A percentile compares a stretch with the other conserved stretches of the same genome.
phyloP scores from a whole-genome alignment of 2,113 vertebrate genomes.

The Synodontis membranacea region DNA sequence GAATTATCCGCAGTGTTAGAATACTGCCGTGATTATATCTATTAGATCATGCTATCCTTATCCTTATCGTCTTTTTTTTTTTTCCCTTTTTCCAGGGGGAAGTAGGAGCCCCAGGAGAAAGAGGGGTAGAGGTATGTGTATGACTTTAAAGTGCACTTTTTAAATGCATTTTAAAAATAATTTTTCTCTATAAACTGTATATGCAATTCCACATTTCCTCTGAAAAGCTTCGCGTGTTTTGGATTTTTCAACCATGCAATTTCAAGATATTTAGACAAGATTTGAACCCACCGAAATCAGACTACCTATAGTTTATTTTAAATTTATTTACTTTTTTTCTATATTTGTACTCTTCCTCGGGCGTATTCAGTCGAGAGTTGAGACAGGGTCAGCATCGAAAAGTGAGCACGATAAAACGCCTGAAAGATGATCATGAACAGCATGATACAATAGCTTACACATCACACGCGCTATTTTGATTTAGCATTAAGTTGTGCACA shows the following conservation, averaged over 20 bases:
- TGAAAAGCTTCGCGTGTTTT: not conserved
- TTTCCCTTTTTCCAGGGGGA: conserved; percentile 66
- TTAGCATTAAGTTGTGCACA: not conserved
- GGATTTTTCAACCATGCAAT: not conserved
- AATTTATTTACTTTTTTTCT: too few relatives aligned
- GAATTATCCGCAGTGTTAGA: not conserved
- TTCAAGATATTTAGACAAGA: not conserved
- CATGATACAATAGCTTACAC: not conserved
- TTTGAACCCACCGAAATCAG: not conserved
- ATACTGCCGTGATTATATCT: not conserved
- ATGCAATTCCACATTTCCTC: not conserved
- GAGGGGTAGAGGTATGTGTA: conserved; percentile 62
- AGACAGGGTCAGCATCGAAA: not conserved
- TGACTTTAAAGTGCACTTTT: not conserved
- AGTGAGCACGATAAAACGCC: too few relatives aligned
- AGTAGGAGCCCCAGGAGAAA: conserved; percentile 65
- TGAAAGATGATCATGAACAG: too few relatives aligned
- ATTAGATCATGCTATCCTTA: not conserved
- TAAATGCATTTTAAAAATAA: not conserved
- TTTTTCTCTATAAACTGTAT: not conserved
- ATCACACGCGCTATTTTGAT: not conserved
- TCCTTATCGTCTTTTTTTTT: not conserved
- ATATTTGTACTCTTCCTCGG: not conserved
- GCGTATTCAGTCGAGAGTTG: not conserved
- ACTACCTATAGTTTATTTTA: too few relatives aligned